A percentile compares a stretch with the other conserved stretches of the same genome.
These are phyloP conservation scores for Leptestheria dahalacensis DNA, from an alignment of 1,140 invertebrate species.

Conservation along the genomic window DNA sequence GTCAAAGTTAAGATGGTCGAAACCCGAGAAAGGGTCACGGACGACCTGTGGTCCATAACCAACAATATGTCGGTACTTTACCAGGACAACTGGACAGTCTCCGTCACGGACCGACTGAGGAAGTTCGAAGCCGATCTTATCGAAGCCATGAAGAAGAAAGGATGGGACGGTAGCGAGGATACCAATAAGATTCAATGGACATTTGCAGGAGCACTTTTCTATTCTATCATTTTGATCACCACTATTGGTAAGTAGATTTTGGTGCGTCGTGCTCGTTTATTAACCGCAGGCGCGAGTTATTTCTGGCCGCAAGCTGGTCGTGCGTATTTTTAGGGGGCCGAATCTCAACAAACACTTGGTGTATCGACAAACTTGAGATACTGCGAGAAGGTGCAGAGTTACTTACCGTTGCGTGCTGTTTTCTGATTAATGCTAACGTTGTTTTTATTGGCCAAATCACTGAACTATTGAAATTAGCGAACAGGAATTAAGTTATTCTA, in stretches of 20 bases:
- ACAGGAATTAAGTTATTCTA: no score
- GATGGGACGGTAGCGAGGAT: conserved; percentile 81
- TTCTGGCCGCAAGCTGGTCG: neutral
- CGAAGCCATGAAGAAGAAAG: conserved; percentile 67
- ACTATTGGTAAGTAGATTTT: conserved; percentile 62
- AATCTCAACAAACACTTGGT: neutral
- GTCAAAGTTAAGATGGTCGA: conserved; percentile 59
- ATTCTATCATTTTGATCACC: conserved; percentile 93
- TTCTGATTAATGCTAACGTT: no score
- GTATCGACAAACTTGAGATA: neutral
- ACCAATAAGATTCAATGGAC: conserved; percentile 65
- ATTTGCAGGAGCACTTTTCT: conserved; percentile 80
- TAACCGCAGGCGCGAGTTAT: neutral
- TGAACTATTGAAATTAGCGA: no score
- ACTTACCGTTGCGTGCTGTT: no score
- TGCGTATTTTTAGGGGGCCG: neutral
- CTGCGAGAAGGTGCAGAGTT: neutral
- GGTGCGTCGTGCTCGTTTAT: neutral
- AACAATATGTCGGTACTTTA: conserved; percentile 43
- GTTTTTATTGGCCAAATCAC: no score
- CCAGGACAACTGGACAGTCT: conserved; percentile 52
- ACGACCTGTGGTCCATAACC: conserved; percentile 64
- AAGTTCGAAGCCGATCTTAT: conserved; percentile 68
- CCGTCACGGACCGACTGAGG: conserved; percentile 31
- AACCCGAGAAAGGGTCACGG: conserved; percentile 54